A percentile compares a stretch with the other conserved stretches of the same genome.
These are phyloP conservation scores for Thamnaconus septentrionalis DNA, from an alignment of 2,113 vertebrate species.

Conservation along the genomic window DNA sequence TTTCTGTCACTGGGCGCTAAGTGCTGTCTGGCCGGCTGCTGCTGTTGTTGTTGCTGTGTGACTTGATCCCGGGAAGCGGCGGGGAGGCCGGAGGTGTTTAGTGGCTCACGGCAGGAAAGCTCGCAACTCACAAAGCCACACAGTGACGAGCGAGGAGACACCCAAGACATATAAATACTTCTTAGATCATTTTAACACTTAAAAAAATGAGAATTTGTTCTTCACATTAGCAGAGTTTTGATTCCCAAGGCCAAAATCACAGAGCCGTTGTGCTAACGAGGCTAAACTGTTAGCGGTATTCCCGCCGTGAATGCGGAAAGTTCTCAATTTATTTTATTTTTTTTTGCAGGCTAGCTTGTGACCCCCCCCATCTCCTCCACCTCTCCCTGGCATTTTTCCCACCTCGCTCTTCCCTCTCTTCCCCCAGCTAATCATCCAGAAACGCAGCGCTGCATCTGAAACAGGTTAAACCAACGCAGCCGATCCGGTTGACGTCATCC, in stretches of 20 bases:
- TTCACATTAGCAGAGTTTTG: too few species aligned
- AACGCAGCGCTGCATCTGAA: conserved; percentile 11
- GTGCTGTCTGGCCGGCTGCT: conserved; percentile 46
- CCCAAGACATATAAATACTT: conserved; percentile 2
- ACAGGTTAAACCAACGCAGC: conserved; percentile 26
- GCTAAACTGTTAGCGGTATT: too few species aligned
- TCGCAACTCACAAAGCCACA: conserved; percentile 29
- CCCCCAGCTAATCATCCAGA: conserved; percentile 1
- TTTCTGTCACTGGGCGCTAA: conserved; percentile 53
- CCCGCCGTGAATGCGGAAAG: too few species aligned
- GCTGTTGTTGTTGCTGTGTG: conserved; percentile 35
- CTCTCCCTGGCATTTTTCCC: not conserved
- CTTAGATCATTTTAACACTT: too few species aligned
- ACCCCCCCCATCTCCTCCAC: not conserved
- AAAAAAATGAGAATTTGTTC: too few species aligned
- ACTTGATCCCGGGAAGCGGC: conserved; percentile 52
- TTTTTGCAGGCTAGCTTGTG: not conserved
- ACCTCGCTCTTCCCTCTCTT: conserved; percentile 15
- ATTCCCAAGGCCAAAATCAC: too few species aligned
- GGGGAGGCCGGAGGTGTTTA: conserved; percentile 59
- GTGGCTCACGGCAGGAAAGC: conserved; percentile 57
- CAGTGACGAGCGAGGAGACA: conserved; percentile 37
- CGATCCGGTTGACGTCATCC: conserved; percentile 17
- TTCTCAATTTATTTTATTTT: too few species aligned
- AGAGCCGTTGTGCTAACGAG: too few species aligned